Base-by-base conservation (phyloP, 2,888 invertebrate genomes). In the Trachelus stipa region DNA sequence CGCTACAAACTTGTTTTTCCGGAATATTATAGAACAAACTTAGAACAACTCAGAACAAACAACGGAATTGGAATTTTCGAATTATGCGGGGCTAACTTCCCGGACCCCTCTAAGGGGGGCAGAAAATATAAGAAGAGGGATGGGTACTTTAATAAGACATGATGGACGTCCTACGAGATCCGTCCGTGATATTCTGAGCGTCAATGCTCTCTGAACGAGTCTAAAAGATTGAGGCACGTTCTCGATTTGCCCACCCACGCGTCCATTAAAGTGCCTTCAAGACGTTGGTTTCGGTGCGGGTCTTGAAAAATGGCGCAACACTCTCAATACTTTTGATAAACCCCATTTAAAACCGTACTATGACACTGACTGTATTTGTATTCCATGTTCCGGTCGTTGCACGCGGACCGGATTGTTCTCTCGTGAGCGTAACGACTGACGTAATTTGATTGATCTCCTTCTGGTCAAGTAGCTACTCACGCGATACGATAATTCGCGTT, bases 101-200 rank as follows among this genome's bases (percentile, higher is more conserved):
- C 31, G 31, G 31, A 31, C 31, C 31, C 31, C 31, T 33, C 3
- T 3, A 33, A 12, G 35, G 3, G 15, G 15, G 15, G 1, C 34
- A 9, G 11, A 23, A 12, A 4, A 40, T n/a, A 23, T 9, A 56
- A 56, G 23, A 56, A 9, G 56, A 56, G 56, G 23, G 56, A 23
- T 15, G 23, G 83, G 84, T 84, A 80, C 86, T 86, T 88, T 88
- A 88, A 87, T 85, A 35, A 35, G 82, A 84, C 83, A 84, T 84
- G 88, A 88, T 86, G 87, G 82, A 86, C 86, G 87, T 56, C 56
- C 56, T 56, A 56, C 23, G 56, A 56, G 56, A 56, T 23, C 9
- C 23, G 56, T 56, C 56, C 23, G 23, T 56, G 56, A 56, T 9
- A 23, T 56, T 56, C 56, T 56, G 23, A 23, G 23, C 56, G 56